These are phyloP conservation scores for Babyrousa celebensis DNA, from an alignment of 2,797 vertebrate species.

Conservation along the genomic window DNA sequence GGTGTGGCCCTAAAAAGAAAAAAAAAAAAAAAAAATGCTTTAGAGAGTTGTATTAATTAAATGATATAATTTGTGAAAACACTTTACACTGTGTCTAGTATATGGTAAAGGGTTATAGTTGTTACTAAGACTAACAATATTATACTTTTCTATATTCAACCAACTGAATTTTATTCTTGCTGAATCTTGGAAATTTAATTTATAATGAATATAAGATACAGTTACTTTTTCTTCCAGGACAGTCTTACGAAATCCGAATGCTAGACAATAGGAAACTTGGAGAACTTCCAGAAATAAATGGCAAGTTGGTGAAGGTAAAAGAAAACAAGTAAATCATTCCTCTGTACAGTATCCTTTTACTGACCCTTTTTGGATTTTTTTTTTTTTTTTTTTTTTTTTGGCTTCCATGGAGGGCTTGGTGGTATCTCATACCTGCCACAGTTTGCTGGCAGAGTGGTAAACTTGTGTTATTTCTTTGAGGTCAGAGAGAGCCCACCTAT, in stretches of 20 bases:
- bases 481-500: neutral
- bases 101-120: conserved; percentile 53
- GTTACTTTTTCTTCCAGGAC: conserved; percentile 93
- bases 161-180: conserved; percentile 65
- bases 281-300: conserved; percentile 97
- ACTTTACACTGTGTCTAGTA: neutral
- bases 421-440: neutral
- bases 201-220: conserved; percentile 54
- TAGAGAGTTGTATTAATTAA: conserved; percentile 6
- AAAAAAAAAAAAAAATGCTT: too few relatives aligned
- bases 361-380: conserved; percentile 11
- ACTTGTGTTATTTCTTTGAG: conserved; percentile 24
- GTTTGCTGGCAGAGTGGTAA: neutral
- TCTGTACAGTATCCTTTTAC: neutral
- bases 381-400: conserved; percentile 65
- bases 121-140: conserved; percentile 34
- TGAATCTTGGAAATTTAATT: conserved; percentile 58
- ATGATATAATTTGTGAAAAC: neutral
- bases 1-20: too few relatives aligned
- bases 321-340: conserved; percentile 45
- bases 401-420: conserved; percentile 30
- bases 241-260: conserved; percentile 99
- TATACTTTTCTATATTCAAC: neutral
- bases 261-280: conserved; percentile 99
- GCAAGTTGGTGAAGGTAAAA: conserved; percentile 98